Percentiles rank a stretch among this genome's conserved stretches.
These are phyloP conservation scores for Pogonocichla stellata DNA, from an alignment of 2,113 vertebrate species.

Conservation along the genomic window DNA sequence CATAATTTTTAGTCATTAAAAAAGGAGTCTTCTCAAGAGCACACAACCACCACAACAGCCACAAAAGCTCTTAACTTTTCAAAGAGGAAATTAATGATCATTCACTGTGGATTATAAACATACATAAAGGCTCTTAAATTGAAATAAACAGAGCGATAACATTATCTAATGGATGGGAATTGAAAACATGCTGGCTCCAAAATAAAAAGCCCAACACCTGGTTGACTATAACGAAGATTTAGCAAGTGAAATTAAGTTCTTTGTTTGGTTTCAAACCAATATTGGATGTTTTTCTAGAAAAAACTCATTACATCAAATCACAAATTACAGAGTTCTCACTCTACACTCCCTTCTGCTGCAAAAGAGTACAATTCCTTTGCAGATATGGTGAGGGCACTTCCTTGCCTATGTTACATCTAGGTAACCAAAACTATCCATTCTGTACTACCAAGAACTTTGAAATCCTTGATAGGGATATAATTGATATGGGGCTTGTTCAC, in stretches of 20 bases:
- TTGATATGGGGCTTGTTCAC: not conserved
- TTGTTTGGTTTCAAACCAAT: not conserved
- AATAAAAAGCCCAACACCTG: not conserved
- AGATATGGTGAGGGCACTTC: not conserved
- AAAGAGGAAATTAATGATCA: not conserved
- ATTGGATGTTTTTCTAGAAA: not conserved
- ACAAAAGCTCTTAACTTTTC: constrained; percentile 6
- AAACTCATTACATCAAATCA: not conserved
- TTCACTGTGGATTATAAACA: not conserved
- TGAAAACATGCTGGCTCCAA: not conserved
- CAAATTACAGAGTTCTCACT: not conserved
- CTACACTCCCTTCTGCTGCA: not conserved
- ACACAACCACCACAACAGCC: not conserved
- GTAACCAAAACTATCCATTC: not conserved
- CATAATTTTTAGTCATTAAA: not conserved
- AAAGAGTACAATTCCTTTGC: not conserved
- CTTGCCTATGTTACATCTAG: not conserved
- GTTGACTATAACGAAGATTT: not conserved
- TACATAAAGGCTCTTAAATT: not conserved
- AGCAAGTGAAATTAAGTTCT: not conserved
- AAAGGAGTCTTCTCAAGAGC: not conserved
- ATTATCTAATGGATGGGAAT: not conserved
- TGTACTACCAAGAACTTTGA: not conserved
- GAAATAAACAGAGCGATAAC: not conserved
- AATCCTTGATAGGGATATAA: not conserved